A percentile compares a stretch with the other conserved stretches of the same genome.
These are phyloP conservation scores for Lampris megalopsis DNA, from an alignment of 2,113 vertebrate genomes.

Conservation along the genomic window DNA sequence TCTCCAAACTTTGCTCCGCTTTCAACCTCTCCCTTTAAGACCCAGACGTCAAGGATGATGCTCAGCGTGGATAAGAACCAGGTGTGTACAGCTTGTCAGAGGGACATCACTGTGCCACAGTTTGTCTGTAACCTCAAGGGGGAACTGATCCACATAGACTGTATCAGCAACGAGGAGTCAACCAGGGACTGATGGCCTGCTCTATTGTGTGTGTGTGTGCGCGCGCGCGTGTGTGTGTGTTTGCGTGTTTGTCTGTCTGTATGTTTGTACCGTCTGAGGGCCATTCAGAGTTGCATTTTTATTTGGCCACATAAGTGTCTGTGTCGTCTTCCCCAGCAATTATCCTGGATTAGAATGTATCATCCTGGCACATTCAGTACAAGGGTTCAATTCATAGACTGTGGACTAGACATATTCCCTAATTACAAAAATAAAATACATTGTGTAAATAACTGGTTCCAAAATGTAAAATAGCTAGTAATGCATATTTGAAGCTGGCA, in stretches of 20 bases:
- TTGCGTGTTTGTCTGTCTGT: neutral
- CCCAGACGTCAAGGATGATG: slow-evolving; percentile 61
- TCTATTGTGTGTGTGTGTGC: slow-evolving; percentile 14
- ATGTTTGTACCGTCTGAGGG: neutral
- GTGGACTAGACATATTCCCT: slow-evolving; percentile 43
- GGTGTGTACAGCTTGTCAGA: slow-evolving; percentile 65
- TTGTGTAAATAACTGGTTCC: slow-evolving; percentile 63
- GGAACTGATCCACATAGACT: slow-evolving; percentile 70
- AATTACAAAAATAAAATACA: slow-evolving; percentile 59
- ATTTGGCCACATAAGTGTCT: slow-evolving; percentile 26
- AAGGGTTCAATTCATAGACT: slow-evolving; percentile 46
- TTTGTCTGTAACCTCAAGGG: slow-evolving; percentile 62
- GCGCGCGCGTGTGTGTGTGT: slow-evolving; percentile 13
- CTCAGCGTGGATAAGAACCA: slow-evolving; percentile 59
- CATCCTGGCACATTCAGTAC: slow-evolving; percentile 30
- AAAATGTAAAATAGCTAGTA: slow-evolving; percentile 55
- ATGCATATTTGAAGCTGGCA: slow-evolving; percentile 56
- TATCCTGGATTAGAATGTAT: slow-evolving; percentile 36
- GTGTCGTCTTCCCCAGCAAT: slow-evolving; percentile 23
- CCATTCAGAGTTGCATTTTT: slow-evolving; percentile 33
- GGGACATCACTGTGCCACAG: slow-evolving; percentile 55
- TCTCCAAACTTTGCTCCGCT: slow-evolving; percentile 1
- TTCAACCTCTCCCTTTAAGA: slow-evolving; percentile 49
- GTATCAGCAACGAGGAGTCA: slow-evolving; percentile 18
- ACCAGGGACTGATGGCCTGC: slow-evolving; percentile 4